Percentiles rank a stretch among this genome's conserved stretches.
These are phyloP conservation scores for Drymodes brunneopygia DNA, from an alignment of 2,113 vertebrate genomes.

Conservation along the genomic window DNA sequence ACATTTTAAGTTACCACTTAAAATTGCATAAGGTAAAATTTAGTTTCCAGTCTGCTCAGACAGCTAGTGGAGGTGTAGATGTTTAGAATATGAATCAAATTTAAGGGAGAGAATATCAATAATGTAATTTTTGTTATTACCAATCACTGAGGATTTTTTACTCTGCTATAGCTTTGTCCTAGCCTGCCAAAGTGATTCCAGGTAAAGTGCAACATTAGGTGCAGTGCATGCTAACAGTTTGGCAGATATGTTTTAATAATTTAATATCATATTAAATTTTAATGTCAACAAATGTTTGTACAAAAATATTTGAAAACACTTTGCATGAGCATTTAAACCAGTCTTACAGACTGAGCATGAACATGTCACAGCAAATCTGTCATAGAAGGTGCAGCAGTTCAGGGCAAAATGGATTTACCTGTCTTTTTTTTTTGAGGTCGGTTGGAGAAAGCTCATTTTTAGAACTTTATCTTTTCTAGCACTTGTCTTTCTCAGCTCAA, in stretches of 20 bases:
- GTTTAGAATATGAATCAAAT: not conserved
- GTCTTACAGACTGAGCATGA: not conserved
- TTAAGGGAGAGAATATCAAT: not conserved
- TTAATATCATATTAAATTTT: not conserved
- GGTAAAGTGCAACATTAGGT: not conserved
- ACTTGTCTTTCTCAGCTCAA: conserved; percentile 11
- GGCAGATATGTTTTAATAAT: not conserved
- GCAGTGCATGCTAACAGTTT: not conserved
- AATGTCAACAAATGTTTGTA: not conserved
- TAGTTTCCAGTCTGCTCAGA: not conserved
- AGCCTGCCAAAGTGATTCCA: not conserved
- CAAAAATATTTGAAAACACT: not conserved
- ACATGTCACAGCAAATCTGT: not conserved
- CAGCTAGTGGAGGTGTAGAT: not conserved
- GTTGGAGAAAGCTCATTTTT: not conserved
- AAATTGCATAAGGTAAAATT: not conserved
- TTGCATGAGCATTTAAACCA: not conserved
- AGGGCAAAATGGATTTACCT: not conserved
- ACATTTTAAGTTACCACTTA: not conserved
- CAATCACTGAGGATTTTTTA: accelerated
- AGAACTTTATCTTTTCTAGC: not conserved
- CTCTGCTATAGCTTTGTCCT: not conserved
- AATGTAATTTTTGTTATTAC: not conserved
- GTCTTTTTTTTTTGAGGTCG: not conserved
- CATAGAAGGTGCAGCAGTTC: not conserved